Base-by-base conservation (phyloP, 2,888 invertebrate genomes). In the Hydroisotoma schaefferi region DNA sequence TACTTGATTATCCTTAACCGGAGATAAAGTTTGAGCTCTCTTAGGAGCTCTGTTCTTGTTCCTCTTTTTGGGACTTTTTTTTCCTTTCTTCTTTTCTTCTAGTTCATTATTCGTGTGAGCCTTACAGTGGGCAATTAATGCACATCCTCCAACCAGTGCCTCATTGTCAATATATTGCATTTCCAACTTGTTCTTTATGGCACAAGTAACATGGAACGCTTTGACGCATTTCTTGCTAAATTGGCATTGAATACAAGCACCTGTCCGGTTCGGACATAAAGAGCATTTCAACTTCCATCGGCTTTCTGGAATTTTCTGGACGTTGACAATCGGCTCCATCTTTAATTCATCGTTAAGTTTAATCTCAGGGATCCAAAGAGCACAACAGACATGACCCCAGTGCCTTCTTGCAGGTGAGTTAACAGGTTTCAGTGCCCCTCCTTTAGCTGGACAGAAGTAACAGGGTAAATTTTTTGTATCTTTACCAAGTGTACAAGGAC, bases 121-220 rank as follows among this genome's bases (percentile, higher is more conserved):
- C 37, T 52, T 52, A 22, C 51, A 52, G 22, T 33, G n/a, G 8
- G 51, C 51, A 33, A 29, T 37, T 8, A 49, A 23, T 22, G 8
- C 8, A 27, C 18, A 25, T 25, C 54, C 59, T 15, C 33, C 52
- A 4, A 43, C 20, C 23, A 40, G 8, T 2, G n/a, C 6, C 10
- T 49, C 49, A 26, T 57, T 51, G 8, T 37, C 29, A 43, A 57
- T 5, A 20, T 26, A 15, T 28, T 52, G 37, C 57, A 57, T 57
- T 29, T 27, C 23, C 2, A 52, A 23, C 3, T 46, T 33, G 22
- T 40, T 15, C 44, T 44, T 40, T 23, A 44, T 51, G 5, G 52
- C 57, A 43, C 57, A 57, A 8, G 57, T 52, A 15, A 57, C 57
- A 23, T 57, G 57, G 25, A 57, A 57, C 5, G 57, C 51, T 18